Evolutionary conservation across 2,113 vertebrate species (phyloP), one percentile per base, ranked within the genome.

Genomic region (Uria lomvia): DNA sequence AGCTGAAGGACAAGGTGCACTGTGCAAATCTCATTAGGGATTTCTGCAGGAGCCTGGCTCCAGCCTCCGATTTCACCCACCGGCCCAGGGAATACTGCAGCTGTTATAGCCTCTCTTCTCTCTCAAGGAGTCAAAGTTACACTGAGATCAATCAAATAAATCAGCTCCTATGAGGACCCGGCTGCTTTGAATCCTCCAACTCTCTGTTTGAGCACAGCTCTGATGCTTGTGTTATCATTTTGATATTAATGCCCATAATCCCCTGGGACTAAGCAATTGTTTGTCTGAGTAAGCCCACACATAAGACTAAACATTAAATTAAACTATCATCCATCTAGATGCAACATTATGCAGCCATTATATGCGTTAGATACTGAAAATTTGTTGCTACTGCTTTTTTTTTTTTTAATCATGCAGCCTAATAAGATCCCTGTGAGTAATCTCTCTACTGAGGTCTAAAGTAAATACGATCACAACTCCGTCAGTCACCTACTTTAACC

Each of bases 321-420:
- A 97, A 97, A 97, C 92, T 93, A 93, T 90, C 92, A 85, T 72
- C 66, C 88, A 95, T 96, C 96, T 95, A 88, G 96, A 94, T 93
- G 84, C 89, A 94, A 94, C 94, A 97, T 96, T 93, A 91, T 94
- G 82, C 58, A 96, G 70, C 88, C 74, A 96, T 85, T 90, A 34
- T 97, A 91, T 82, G 77, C 43, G 72, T 91, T 94, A 67, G 91
- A 91, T 96, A 96, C 49, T 80, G 85, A 95, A 98, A 97, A 98
- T 97, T 98, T 98, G 96, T 76, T 96, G 60, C 43, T 75, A 56
- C 52, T 82, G 86, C 53, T 65, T 81, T 78, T 68, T 60, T 36
- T 42, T 98, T 98, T 98, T 98, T 96, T 95, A 98, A 98, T 98
- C 96, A 98, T 59, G 88, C 84, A 71, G 85, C 97, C 97, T 97